Evolutionary conservation across 1,140 invertebrate species (phyloP).

Genomic region (Zaprionus inermis): DNA sequence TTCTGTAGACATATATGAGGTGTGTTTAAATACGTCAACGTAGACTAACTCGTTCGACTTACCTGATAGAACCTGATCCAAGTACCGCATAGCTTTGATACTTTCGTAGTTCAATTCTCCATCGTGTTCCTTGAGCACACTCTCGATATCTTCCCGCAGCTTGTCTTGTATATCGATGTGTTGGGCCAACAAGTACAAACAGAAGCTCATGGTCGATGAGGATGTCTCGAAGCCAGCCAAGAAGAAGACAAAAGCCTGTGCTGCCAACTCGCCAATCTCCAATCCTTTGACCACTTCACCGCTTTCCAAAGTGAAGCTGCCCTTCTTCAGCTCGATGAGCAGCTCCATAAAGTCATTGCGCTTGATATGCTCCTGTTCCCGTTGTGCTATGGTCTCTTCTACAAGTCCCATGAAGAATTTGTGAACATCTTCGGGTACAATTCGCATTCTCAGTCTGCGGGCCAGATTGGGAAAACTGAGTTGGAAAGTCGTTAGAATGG

Average conservation of each 20-base stretch:
- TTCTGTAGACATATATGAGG: constrained; percentile 84
- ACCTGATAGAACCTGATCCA: constrained; percentile 86
- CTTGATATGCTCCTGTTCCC: constrained; percentile 84
- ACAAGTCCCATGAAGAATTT: constrained; percentile 85
- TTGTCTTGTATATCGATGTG: constrained; percentile 85
- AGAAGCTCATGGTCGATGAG: constrained; percentile 84
- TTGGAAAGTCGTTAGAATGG: constrained; percentile 36
- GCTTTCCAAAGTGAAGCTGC: constrained; percentile 49
- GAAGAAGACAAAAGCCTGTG: constrained; percentile 87
- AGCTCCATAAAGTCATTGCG: constrained; percentile 86
- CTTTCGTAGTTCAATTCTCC: constrained; percentile 86
- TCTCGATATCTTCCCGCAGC: constrained; percentile 84
- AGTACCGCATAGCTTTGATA: constrained; percentile 86
- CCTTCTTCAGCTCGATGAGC: constrained; percentile 85
- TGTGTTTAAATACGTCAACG: neutral
- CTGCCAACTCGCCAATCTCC: constrained; percentile 73
- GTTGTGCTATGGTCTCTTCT: constrained; percentile 84
- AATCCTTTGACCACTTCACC: constrained; percentile 60
- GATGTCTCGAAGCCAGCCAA: constrained; percentile 87
- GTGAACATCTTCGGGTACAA: constrained; percentile 79
- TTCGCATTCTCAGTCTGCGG: constrained; percentile 38
- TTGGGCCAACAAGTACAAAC: constrained; percentile 85
- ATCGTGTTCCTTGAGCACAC: constrained; percentile 84
- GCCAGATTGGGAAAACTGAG: constrained; percentile 65
- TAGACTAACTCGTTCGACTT: constrained; percentile 3